Evolutionary conservation across 2,113 vertebrate genomes (phyloP), one percentile per base, ranked within the genome.

Genomic region (Bujurquina vittata): DNA sequence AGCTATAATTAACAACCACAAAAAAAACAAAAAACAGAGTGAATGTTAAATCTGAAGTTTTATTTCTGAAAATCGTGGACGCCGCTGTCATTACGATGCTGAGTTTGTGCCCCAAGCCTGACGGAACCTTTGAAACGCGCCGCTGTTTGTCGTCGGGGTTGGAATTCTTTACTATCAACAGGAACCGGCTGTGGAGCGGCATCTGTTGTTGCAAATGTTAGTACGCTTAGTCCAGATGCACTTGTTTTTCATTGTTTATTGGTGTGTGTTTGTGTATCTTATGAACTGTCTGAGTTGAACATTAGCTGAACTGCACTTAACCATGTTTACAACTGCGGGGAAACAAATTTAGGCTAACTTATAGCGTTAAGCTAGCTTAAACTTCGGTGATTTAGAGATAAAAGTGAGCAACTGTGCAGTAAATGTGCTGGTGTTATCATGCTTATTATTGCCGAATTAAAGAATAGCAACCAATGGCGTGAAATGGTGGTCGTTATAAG

Each of bases 71-170:
- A 49, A 1, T 14, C 12, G 35, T 15, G 43, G 5, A 15, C 10
- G 40, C 40, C 14, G 11, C 12, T 43, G 40, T 43, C 40, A 43
- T 43, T 1, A 40, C 37, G 37, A 40, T 40, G 12, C 4, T 43
- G 40, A 43, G 11, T 49, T 49, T 49, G 5, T 4, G 5, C 10
- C 1, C 15, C 6, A 15, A 17, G 15, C 20, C 2, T 46, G 17
- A 49, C 88, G 91, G 91, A 92, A 92, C 91, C 83, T 55, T 88
- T 85, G 37, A 23, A 18, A 14, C 0, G 4, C 7, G 56, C 35
- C 22, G 2, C 52, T 88, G 91, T 92, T 91, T 87, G 7, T 35
- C 40, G 1, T 60, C 88, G 91, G 85, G 6, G 58, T 2, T 4
- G 26, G 7, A 84, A 12, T 29, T 10, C 3, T 10, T 4, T 12